phyloP scores from a whole-genome alignment of 1,140 invertebrate species.

The Heliothis subflexa region DNA sequence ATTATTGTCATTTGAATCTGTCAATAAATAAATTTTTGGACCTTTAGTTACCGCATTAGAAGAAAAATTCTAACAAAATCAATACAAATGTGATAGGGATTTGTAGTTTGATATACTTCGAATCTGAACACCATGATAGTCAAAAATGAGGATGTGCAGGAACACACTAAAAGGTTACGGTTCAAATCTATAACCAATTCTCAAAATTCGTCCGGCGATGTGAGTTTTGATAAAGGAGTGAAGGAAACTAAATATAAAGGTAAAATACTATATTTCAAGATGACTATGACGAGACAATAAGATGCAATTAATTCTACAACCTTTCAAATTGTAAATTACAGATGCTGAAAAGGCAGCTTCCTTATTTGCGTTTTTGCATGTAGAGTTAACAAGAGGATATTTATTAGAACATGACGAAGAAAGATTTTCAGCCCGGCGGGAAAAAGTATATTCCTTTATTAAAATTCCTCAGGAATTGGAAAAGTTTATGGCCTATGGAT shows the following conservation, averaged over 20 bases:
- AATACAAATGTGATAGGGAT: constrained; percentile 44
- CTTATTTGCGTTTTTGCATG: constrained; percentile 91
- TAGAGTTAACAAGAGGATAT: constrained; percentile 96
- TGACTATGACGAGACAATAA: background rate
- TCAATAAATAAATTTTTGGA: constrained; percentile 46
- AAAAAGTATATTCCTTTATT: constrained; percentile 99
- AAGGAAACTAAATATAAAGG: constrained; percentile 78
- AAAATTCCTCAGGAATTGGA: constrained; percentile 97
- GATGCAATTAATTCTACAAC: constrained; percentile 10
- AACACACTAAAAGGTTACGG: constrained; percentile 78
- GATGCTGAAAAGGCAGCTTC: constrained; percentile 86
- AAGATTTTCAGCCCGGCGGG: constrained; percentile 95
- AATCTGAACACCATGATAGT: constrained; percentile 61
- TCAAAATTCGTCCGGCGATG: constrained; percentile 67
- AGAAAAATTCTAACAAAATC: constrained; percentile 29
- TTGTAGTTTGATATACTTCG: background rate
- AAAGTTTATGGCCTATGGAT: constrained; percentile 98
- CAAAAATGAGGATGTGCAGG: constrained; percentile 75
- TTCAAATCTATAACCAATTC: constrained; percentile 75
- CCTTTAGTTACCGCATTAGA: constrained; percentile 32
- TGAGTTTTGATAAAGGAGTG: constrained; percentile 65
- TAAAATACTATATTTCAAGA: constrained; percentile 51
- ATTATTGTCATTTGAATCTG: constrained; percentile 28
- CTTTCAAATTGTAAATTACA: constrained; percentile 58
- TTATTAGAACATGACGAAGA: constrained; percentile 97